Percentiles rank a stretch among this genome's conserved stretches.
Conservation (phyloP, 2,888 invertebrate species). For the Mantis religiosa region DNA sequence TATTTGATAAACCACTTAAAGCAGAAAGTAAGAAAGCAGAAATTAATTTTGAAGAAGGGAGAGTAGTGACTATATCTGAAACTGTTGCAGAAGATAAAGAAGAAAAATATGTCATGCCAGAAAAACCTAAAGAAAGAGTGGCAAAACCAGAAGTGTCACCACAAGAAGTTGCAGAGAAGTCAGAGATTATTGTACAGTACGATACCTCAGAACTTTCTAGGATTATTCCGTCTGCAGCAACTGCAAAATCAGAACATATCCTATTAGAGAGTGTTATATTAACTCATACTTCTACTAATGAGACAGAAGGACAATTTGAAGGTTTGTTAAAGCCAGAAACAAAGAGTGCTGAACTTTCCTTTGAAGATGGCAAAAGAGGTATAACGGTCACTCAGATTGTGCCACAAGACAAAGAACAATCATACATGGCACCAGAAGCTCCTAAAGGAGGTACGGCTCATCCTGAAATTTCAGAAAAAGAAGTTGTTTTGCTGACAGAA, state of each 20-base stretch:
- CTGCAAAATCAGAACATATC: slow-evolving; percentile 42
- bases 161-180: slow-evolving; percentile 35
- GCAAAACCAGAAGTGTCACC: slow-evolving; percentile 35
- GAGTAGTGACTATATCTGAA: slow-evolving; percentile 35
- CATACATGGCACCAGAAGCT: slow-evolving; percentile 31
- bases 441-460: slow-evolving; percentile 34
- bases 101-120: slow-evolving; percentile 31
- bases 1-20: slow-evolving; percentile 36
- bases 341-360: slow-evolving; percentile 35
- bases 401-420: slow-evolving; percentile 35
- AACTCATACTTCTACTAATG: slow-evolving; percentile 50
- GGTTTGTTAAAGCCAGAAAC: slow-evolving; percentile 36
- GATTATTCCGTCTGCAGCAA: slow-evolving; percentile 36
- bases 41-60: slow-evolving; percentile 36
- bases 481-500: slow-evolving; percentile 44
- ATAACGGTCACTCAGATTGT: slow-evolving; percentile 36
- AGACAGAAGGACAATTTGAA: slow-evolving; percentile 49
- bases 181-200: slow-evolving; percentile 35
- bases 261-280: slow-evolving; percentile 47
- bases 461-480: slow-evolving; percentile 44
- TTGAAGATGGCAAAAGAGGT: slow-evolving; percentile 36
- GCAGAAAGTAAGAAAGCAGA: slow-evolving; percentile 33
- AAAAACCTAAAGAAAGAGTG: slow-evolving; percentile 33
- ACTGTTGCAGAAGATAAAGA: slow-evolving; percentile 33
- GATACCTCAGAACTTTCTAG: slow-evolving; percentile 31